These are phyloP conservation scores for Ophiothrix spiculata DNA, from an alignment of 35 echinoderm and acorn worm genomes.

Conservation along the genomic window DNA sequence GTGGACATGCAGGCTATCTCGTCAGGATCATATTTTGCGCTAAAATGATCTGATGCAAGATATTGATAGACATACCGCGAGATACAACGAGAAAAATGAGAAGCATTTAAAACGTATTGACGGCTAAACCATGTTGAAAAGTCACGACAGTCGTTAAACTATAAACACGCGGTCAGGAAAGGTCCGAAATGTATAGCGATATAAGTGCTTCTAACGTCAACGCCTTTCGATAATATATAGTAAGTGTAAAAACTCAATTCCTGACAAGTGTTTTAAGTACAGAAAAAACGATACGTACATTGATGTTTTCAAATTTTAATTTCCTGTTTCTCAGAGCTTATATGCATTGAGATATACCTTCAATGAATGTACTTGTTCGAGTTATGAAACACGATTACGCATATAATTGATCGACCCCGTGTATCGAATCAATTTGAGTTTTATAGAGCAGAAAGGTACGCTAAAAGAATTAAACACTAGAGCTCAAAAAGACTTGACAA, in stretches of 20 bases:
- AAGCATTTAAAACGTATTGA: background rate
- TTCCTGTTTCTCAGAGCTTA: background rate
- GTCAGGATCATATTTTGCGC: background rate
- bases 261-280: background rate
- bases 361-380: conserved; percentile 6
- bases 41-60: conserved; percentile 1
- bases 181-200: conserved; percentile 3
- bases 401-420: background rate
- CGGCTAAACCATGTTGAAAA: background rate
- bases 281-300: background rate
- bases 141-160: background rate
- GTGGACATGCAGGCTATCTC: background rate
- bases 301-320: conserved; percentile 13
- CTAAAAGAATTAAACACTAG: background rate
- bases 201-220: background rate
- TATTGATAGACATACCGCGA: background rate
- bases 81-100: background rate
- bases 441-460: background rate
- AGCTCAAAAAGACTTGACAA: background rate
- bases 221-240: background rate
- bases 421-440: background rate
- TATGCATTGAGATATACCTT: background rate
- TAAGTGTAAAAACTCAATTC: background rate
- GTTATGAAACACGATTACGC: conserved; percentile 12
- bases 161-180: background rate